Evolutionary conservation across 2,888 invertebrate species (phyloP), one percentile per base, ranked within the genome.

Genomic region (Netelia virgata): DNA sequence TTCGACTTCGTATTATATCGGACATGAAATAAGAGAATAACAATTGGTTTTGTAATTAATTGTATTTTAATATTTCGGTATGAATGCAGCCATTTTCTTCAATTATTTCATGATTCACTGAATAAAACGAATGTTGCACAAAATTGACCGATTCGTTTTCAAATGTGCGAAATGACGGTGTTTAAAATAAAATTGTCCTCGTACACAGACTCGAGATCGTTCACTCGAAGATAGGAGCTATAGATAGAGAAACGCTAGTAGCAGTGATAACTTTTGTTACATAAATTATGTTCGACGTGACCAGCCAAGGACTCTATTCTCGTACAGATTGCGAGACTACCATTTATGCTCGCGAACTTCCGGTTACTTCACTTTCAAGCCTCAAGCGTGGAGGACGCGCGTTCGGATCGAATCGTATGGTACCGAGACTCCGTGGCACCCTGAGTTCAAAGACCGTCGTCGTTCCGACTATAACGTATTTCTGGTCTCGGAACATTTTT

Each of bases 281-380:
- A 81, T 84, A 77, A 82, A 82, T 82, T 82, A 72, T 66, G 59
- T 77, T 82, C 72, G 72, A 82, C 82, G 82, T 77, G 77, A 66
- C 53, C 14, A 53, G n/a, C 68, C 59, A 47, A 59, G 59, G 41
- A 63, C 76, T 77, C 79, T 66, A 50, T 80, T 84, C 81, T 57
- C 76, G 68, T 73, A 63, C 18, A 78, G 53, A 63, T 53, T 61
- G 68, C 82, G 84, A 82, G 82, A 75, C 83, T 83, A 73, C 86
- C 87, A 79, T 87, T 87, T 87, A 80, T 73, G 88, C 78, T 72
- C 74, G 69, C 74, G 73, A 69, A 85, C 86, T 88, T 89, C 89
- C 89, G 88, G 87, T 88, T 87, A 88, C 87, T 88, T 89, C 88
- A 88, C 89, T 88, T 88, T 89, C 88, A 87, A 83, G 64, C 82